A percentile compares a stretch with the other conserved stretches of the same genome.
Evolutionary conservation across 2,113 vertebrate genomes (phyloP).

Genomic region (Dolichotis patagonum): DNA sequence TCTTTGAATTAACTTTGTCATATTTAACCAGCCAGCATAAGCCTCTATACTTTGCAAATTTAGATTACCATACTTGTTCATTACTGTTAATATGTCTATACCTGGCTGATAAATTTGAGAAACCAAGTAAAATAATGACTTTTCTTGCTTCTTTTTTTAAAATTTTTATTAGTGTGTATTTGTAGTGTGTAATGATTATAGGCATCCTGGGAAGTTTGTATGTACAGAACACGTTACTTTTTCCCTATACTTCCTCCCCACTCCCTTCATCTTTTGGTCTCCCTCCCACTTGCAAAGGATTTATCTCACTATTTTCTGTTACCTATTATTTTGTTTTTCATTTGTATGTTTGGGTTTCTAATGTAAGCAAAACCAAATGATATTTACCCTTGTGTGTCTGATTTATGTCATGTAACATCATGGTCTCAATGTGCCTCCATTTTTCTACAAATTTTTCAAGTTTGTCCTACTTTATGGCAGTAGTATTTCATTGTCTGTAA

Average conservation of each 20-base stretch:
- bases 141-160: not conserved
- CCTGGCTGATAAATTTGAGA: not conserved
- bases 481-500: not conserved
- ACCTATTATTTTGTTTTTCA: not conserved
- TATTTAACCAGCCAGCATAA: not conserved
- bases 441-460: not conserved
- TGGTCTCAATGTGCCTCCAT: not conserved
- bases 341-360: not conserved
- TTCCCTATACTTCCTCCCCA: not conserved
- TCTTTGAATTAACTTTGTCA: not conserved
- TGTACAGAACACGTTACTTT: not conserved
- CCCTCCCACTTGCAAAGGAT: not conserved
- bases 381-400: not conserved
- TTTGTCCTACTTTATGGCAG: not conserved
- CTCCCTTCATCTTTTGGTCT: not conserved
- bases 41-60: not conserved
- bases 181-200: not conserved
- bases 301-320: not conserved
- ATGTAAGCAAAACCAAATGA: not conserved
- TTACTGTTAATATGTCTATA: not conserved
- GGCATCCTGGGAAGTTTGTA: not conserved
- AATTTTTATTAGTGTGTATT: not conserved
- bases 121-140: not conserved
- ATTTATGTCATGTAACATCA: not conserved
- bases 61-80: not conserved